Percentiles rank a stretch among this genome's conserved stretches.
phyloP scores from a whole-genome alignment of 2,888 invertebrate genomes.

The Nebria salina region DNA sequence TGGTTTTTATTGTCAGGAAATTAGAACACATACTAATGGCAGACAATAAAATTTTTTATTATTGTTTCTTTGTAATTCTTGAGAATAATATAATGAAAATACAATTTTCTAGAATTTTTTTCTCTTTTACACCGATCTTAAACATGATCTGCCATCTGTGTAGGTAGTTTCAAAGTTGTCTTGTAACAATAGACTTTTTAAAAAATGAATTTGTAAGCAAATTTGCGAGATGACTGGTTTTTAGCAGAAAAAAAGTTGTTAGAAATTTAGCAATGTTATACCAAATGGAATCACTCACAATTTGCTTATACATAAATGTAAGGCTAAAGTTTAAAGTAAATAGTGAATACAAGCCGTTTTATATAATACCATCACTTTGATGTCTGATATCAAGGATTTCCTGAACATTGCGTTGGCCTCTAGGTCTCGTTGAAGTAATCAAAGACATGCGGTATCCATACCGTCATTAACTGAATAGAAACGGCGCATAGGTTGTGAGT shows the following conservation, averaged over 20 bases:
- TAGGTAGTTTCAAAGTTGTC: too few relatives aligned
- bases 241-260: constrained; percentile 30
- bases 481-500: constrained; percentile 5
- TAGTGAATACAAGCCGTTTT: neutral
- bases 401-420: constrained; percentile 38
- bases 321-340: neutral
- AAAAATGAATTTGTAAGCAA: neutral
- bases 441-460: constrained; percentile 22
- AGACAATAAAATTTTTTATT: too few relatives aligned
- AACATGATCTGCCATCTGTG: too few relatives aligned
- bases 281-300: constrained; percentile 11
- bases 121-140: too few relatives aligned
- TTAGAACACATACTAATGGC: too few relatives aligned
- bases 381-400: constrained; percentile 28
- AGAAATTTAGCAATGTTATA: constrained; percentile 5
- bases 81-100: too few relatives aligned
- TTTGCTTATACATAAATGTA: neutral
- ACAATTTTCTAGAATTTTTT: too few relatives aligned
- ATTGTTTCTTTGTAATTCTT: too few relatives aligned
- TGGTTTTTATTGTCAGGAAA: too few relatives aligned
- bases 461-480: neutral
- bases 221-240: constrained; percentile 30
- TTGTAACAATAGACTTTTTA: neutral
- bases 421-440: constrained; percentile 30
- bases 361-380: constrained; percentile 22